Evolutionary conservation across 2,113 vertebrate genomes (phyloP).

Genomic region (Protobothrops flavoviridis): DNA sequence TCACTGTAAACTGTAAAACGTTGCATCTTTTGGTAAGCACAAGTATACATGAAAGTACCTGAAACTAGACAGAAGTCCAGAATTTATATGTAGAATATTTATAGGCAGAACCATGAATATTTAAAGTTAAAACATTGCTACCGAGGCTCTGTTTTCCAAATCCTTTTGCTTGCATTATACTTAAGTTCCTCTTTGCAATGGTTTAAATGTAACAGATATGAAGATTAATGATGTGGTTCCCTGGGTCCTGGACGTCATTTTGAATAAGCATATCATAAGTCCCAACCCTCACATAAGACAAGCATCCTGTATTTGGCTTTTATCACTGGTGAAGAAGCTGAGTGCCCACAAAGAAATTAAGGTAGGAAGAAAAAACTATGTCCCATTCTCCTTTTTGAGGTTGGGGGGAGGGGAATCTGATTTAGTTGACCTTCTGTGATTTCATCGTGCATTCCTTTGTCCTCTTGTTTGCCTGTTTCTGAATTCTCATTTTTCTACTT

Average conservation of each 20-base stretch:
- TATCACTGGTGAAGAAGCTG: slow-evolving; percentile 93
- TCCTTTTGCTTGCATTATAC: background rate
- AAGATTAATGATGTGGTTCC: slow-evolving; percentile 89
- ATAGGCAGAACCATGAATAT: background rate
- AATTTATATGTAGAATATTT: background rate
- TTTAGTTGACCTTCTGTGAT: background rate
- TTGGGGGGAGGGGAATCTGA: rapidly evolving
- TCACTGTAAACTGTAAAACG: background rate
- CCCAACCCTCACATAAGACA: slow-evolving; percentile 92
- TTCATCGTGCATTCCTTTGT: background rate
- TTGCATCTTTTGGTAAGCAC: slow-evolving; percentile 1
- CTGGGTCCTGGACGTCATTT: slow-evolving; percentile 87
- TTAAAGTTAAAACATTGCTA: background rate
- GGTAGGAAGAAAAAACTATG: slow-evolving; percentile 64
- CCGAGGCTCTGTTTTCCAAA: background rate
- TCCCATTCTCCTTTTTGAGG: background rate
- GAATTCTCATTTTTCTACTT: background rate
- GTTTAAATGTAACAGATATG: slow-evolving; percentile 69
- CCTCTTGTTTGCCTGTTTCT: background rate
- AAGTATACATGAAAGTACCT: background rate
- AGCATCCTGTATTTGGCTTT: slow-evolving; percentile 95
- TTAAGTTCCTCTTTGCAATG: background rate
- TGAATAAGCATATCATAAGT: slow-evolving; percentile 87
- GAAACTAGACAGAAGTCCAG: background rate
- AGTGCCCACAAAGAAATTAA: slow-evolving; percentile 88